Evolutionary conservation across 2,797 vertebrate genomes (phyloP).

Genomic region (Acrossocheilus fasciatus): DNA sequence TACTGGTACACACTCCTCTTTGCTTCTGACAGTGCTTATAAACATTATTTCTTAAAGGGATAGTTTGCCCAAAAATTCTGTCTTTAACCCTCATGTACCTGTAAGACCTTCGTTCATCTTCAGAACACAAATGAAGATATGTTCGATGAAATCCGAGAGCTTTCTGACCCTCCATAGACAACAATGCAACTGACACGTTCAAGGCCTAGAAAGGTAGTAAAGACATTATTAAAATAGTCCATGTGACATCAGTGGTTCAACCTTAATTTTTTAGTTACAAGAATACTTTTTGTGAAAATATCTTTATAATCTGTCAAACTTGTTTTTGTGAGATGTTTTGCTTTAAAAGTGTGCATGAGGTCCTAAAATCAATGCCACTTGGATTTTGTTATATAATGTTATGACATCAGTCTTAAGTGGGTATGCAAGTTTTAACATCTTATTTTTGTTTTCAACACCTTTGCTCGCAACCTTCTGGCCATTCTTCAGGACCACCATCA

Average conservation of each 20-base stretch:
- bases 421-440: neutral
- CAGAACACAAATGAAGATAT: neutral
- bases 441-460: slow-evolving; percentile 15
- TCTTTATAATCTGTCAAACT: neutral
- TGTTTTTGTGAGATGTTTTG: neutral
- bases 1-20: neutral
- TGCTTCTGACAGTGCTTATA: neutral
- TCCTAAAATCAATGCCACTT: neutral
- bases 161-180: neutral
- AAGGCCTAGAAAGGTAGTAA: neutral
- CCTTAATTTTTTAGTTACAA: neutral
- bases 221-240: neutral
- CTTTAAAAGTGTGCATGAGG: neutral
- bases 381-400: neutral
- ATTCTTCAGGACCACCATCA: slow-evolving; percentile 19
- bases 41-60: neutral
- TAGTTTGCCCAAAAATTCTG: neutral
- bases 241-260: neutral
- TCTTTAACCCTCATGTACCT: neutral
- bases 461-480: neutral
- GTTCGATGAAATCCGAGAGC: neutral
- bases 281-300: neutral
- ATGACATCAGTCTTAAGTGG: neutral
- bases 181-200: neutral
- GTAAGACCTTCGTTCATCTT: neutral